Evolutionary conservation across 2,113 vertebrate genomes (phyloP), one percentile per base, ranked within the genome.

Genomic region (Chascanopsetta lugubris): DNA sequence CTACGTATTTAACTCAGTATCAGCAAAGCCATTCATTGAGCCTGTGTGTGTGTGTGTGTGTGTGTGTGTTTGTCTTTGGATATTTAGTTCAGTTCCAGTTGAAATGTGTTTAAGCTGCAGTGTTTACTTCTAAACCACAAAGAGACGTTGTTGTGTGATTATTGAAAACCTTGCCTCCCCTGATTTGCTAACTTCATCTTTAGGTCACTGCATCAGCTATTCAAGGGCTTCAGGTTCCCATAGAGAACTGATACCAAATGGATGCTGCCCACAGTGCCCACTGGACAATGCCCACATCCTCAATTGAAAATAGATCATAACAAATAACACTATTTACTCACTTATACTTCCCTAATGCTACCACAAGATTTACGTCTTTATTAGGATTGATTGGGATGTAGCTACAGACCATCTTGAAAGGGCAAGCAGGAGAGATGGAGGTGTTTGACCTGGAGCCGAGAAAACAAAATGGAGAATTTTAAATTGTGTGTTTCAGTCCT

Each of bases 181-280:
- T 66, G 17, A 58, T 73, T 74, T 25, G 21, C 11, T n/a, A 18
- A 15, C 61, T 61, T 64, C 27, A 34, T 32, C 32, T 11, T 26
- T 17, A 55, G 65, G 29, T 29, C 43, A 13, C 24, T 24, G 15
- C 46, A 3, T 6, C 48, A 8, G 17, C 17, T 27, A 57, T 7
- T 36, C 38, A 46, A 15, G 38, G 24, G 38, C 27, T n/a, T n/a
- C n/a, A 15, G 32, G 51, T 46, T 53, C 45, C 58, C 10, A n/a
- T n/a, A n/a, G n/a, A n/a, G n/a, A n/a, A n/a, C n/a, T n/a, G n/a
- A n/a, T n/a, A n/a, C 32, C 32, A 34, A 34, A 34, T 34, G 10
- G 32, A 34, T n/a, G 38, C 38, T n/a, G 38, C 38, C n/a, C n/a
- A n/a, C n/a, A n/a, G n/a, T n/a, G n/a, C n/a, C n/a, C n/a, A n/a